phyloP scores from a whole-genome alignment of 30 jellyfish, hydroid and myxozoan genomes.

The Aurelia aurita complex sp. Pacific region DNA sequence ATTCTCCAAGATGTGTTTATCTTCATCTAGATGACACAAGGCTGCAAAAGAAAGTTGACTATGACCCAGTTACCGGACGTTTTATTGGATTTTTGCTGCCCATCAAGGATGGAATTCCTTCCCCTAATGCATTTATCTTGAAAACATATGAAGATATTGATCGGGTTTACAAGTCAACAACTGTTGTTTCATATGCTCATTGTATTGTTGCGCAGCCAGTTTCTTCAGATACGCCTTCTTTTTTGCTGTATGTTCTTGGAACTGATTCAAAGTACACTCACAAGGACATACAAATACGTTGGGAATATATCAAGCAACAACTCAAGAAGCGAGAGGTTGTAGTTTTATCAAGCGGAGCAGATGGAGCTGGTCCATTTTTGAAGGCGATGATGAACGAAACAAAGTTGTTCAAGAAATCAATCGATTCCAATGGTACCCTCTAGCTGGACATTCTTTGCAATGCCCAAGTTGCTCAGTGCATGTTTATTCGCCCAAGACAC shows the following conservation, averaged over 20 bases:
- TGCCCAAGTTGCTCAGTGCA: too few species aligned
- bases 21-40: conserved; percentile 41
- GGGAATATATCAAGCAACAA: too few species aligned
- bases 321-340: too few species aligned
- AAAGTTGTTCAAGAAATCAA: neutral
- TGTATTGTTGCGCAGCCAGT: conserved; percentile 49
- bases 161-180: neutral
- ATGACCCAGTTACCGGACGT: conserved; percentile 32
- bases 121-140: conserved; percentile 17
- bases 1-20: conserved; percentile 1
- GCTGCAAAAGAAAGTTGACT: conserved; percentile 33
- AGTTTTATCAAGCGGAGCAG: too few species aligned
- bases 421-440: neutral
- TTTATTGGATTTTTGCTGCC: conserved; percentile 5
- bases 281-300: too few species aligned
- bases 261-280: too few species aligned
- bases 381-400: neutral
- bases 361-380: neutral
- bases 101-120: conserved; percentile 33
- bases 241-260: neutral
- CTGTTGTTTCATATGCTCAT: conserved; percentile 40
- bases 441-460: too few species aligned
- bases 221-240: conserved; percentile 42
- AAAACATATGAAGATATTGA: conserved; percentile 18
- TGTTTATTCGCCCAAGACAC: too few species aligned